These are phyloP conservation scores for Varecia variegata DNA, from an alignment of 2,797 vertebrate species.

Conservation along the genomic window DNA sequence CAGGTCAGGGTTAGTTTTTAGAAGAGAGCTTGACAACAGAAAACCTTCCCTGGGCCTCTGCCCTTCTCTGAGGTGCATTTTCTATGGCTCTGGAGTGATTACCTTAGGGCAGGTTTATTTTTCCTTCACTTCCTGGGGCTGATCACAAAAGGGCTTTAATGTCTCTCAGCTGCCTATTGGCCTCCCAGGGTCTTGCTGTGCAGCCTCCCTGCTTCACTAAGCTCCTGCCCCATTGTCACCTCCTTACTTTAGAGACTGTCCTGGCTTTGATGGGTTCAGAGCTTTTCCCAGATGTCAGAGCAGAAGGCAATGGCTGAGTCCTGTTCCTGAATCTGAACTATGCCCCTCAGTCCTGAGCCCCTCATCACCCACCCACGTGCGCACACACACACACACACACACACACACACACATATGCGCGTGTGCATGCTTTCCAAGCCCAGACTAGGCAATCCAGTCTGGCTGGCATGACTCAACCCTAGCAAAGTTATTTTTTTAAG, in stretches of 20 bases:
- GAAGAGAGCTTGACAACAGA: neutral
- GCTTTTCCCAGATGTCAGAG: neutral
- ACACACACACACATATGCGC: too few species aligned
- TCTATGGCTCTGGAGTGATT: neutral
- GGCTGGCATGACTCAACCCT: neutral
- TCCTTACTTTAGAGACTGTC: neutral
- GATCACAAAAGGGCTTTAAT: neutral
- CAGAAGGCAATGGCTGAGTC: neutral
- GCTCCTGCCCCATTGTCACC: neutral
- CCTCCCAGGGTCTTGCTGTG: neutral
- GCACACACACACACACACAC: too few species aligned
- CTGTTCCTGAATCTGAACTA: neutral
- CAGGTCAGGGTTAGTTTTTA: neutral
- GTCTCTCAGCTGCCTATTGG: neutral
- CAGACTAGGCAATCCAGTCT: neutral
- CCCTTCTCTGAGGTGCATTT: neutral
- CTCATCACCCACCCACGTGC: neutral
- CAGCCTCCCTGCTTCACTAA: neutral
- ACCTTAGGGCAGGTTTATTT: neutral
- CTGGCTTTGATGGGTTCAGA: neutral
- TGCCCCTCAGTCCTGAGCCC: rapidly evolving
- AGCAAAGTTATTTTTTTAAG: neutral
- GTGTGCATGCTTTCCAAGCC: neutral
- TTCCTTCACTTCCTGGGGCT: neutral
- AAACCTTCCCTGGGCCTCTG: neutral